Conservation (phyloP, 2,113 vertebrate species). For the Glaucomys volans region DNA sequence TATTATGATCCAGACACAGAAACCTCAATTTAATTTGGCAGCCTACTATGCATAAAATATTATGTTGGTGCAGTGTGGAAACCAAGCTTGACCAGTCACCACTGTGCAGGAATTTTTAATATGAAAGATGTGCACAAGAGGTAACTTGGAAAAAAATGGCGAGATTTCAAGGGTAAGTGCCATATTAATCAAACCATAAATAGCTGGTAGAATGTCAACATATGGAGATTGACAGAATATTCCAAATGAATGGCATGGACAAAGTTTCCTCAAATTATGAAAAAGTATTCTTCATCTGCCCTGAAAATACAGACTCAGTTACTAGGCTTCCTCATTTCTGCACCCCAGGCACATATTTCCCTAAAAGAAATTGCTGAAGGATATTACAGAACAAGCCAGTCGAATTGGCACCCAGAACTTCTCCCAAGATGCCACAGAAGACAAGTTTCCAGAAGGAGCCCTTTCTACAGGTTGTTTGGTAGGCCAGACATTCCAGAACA, state of each 20-base stretch:
- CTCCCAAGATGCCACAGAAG: background rate
- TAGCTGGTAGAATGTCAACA: background rate
- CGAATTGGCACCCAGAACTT: background rate
- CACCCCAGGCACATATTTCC: conserved; percentile 54
- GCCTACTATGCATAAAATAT: conserved; percentile 53
- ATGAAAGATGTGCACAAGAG: background rate
- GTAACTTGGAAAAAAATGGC: background rate
- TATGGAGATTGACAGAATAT: conserved; percentile 18
- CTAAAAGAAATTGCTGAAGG: conserved; percentile 64
- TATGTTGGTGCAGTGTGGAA: background rate
- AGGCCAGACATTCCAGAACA: conserved; percentile 1
- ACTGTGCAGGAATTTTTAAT: conserved; percentile 53
- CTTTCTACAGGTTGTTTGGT: background rate
- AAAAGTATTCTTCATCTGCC: background rate
- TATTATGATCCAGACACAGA: conserved; percentile 55
- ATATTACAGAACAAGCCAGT: background rate
- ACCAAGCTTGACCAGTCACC: conserved; percentile 52
- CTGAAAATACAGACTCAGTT: conserved; percentile 56
- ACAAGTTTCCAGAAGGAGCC: background rate
- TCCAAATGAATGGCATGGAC: conserved; percentile 19
- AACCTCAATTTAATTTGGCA: conserved; percentile 75
- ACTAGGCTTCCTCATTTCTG: conserved; percentile 1
- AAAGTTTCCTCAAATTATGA: conserved; percentile 52
- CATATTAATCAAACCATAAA: conserved; percentile 58
- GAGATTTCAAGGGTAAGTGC: conserved; percentile 10